Evolutionary conservation across 1,140 invertebrate genomes (phyloP), one percentile per base, ranked within the genome.

Genomic region (Lepidostoma basale): DNA sequence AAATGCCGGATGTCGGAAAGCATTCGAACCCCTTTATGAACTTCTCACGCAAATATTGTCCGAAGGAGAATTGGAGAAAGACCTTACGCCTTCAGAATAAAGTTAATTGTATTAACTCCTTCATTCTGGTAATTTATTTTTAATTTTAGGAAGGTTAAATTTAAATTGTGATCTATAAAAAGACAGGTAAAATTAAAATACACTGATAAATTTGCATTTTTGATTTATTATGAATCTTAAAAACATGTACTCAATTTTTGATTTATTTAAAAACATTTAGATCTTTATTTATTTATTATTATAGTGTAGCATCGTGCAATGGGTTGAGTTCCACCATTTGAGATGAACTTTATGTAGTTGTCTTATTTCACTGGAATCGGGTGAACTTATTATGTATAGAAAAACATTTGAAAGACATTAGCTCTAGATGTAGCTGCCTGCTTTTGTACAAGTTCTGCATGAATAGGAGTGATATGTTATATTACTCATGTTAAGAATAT

Each of bases 21-120:
- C 90, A 20, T 93, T 94, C 81, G 90, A 92, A 78, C 89, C 91
- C 28, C 86, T 94, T 28, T 85, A 91, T 80, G 90, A 93, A 79
- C 82, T 93, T 65, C 79, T 93, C 10, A 83, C 87, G 64, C 90
- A 93, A 77, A 85, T 93, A 68, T 79, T 93, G 28, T 87, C 83
- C 74, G 91, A 92, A 81, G 86, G 87, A 68, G 90, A 91, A 79
- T 79, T 83, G 14, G 89, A 90, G 79, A 88, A 87, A 77, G 88
- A 89, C 79, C 82, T 89, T 68, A 89, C 88, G 62, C 87, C 87
- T 56, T 89, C 88, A 26, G 88, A 90, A 83, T 90, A 85, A 84
- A 40, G n/a, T 20, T 1, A 54, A 12, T 9, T 36, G 33, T 36
- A 36, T 36, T 9, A 36, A 30, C 14, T 30, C 9, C 14, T 54